phyloP scores from a whole-genome alignment of 1,140 invertebrate species.

The Helicoverpa armigera region DNA sequence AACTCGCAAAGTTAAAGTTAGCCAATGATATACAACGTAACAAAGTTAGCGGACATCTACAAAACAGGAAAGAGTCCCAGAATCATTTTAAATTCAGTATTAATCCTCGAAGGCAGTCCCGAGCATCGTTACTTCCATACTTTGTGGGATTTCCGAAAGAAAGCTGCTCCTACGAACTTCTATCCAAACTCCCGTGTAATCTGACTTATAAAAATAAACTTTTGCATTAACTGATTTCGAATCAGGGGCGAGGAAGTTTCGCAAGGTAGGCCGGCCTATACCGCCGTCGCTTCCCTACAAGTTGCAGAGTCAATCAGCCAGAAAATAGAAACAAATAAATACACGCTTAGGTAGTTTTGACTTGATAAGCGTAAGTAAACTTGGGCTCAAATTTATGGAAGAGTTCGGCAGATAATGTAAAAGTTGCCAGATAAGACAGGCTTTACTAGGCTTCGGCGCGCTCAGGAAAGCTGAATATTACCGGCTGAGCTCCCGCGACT shows the following conservation, averaged over 20 bases:
- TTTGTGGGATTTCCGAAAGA: slow-evolving; percentile 82
- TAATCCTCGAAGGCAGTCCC: slow-evolving; percentile 77
- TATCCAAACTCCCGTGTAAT: slow-evolving; percentile 83
- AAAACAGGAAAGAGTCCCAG: slow-evolving; percentile 61
- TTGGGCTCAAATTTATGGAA: slow-evolving; percentile 76
- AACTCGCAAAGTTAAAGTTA: slow-evolving; percentile 55
- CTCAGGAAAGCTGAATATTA: slow-evolving; percentile 67
- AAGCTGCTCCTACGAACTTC: slow-evolving; percentile 81
- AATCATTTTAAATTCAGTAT: slow-evolving; percentile 83
- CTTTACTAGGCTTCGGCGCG: slow-evolving; percentile 67
- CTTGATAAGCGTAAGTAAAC: slow-evolving; percentile 77
- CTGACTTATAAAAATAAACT: slow-evolving; percentile 88
- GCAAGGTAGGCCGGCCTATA: slow-evolving; percentile 75
- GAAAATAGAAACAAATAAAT: slow-evolving; percentile 85
- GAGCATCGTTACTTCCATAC: slow-evolving; percentile 75
- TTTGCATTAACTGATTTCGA: slow-evolving; percentile 87
- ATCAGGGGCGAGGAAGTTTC: slow-evolving; percentile 78
- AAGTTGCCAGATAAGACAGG: slow-evolving; percentile 79
- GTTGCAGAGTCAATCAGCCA: slow-evolving; percentile 79
- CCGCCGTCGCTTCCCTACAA: slow-evolving; percentile 67
- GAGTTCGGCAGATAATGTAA: slow-evolving; percentile 78
- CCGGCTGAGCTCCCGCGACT: slow-evolving; percentile 50
- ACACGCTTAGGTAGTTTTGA: slow-evolving; percentile 82
- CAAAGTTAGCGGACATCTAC: slow-evolving; percentile 61
- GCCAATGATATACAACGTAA: slow-evolving; percentile 59